Base-by-base conservation (phyloP, 2,113 vertebrate species). In the Opisthocomus hoazin region DNA sequence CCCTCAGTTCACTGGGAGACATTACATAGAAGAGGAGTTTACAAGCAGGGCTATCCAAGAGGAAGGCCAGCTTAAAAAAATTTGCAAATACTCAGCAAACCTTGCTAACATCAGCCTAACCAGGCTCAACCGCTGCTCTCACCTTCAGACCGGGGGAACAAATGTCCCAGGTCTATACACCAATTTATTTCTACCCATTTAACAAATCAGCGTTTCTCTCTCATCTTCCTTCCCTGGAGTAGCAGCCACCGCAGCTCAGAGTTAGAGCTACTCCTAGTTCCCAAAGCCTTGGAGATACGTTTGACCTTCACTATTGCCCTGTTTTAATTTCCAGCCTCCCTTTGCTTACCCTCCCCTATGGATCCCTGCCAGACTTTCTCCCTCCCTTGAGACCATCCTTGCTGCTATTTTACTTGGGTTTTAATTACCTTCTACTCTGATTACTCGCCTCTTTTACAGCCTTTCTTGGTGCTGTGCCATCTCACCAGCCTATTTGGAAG, bases 361-460 rank as follows among this genome's bases (percentile, higher is more conserved):
- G 76, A 96, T 34, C 43, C 56, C 69, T 65, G 81, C 68, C 94
- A 96, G 87, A 37, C 16, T 45, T 53, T 12, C 57, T 87, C 84
- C 78, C 41, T 91, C 81, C 89, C 91, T 29, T 24, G 65, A 74
- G 70, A 90, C 41, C 84, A 46, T 84, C 57, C 70, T 29, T 48
- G 73, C 76, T 91, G 73, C 27, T 71, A 3, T 66, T 86, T 77
- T 9, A 29, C 60, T 73, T 32, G 45, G 17, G 20, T 75, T 96
- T 96, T 96, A 89, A 93, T 91, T 87, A 76, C 82, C 69, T 91
- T 61, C 65, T 27, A 3, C 81, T 79, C 77, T 50, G 63, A 95
- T 74, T 61, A 41, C 45, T 73, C 48, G 46, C 12, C 29, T 64
- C 19, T 29, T 84, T 53, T 8, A 16, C 53, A 84, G 83, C 80